Percentiles rank a stretch among this genome's conserved stretches.
Evolutionary conservation across 2,113 vertebrate species (phyloP).

Genomic region (Trichechus manatus): DNA sequence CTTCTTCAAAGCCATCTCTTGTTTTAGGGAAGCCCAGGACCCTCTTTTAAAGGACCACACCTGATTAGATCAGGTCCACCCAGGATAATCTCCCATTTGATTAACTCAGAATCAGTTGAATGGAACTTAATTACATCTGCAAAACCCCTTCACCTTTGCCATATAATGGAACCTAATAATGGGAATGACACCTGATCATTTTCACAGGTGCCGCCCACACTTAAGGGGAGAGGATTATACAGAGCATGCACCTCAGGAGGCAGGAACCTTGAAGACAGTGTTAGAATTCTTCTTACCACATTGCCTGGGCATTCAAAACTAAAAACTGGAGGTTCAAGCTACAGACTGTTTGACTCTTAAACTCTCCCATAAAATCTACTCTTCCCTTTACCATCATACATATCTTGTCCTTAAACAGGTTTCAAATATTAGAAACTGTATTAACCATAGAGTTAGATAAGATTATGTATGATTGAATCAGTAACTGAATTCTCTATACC

Average conservation of each 20-base stretch:
- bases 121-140: too few species aligned
- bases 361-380: too few species aligned
- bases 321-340: neutral
- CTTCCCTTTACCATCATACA: neutral
- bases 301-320: neutral
- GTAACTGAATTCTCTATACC: neutral
- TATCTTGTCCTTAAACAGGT: neutral
- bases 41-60: neutral
- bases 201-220: too few species aligned
- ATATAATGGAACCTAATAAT: neutral
- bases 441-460: neutral
- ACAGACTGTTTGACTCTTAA: neutral
- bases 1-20: neutral
- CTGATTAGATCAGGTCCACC: neutral
- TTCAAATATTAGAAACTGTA: neutral
- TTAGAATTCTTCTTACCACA: neutral
- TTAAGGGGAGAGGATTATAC: neutral
- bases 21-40: neutral
- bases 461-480: neutral
- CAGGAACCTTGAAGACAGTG: neutral
- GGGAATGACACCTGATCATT: neutral
- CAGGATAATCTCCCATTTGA: too few species aligned
- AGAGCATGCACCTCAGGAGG: rapidly evolving
- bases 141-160: neutral
- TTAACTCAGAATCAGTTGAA: neutral